Evolutionary conservation across 1,140 invertebrate species (phyloP).

Genomic region (Andricus grossulariae): DNA sequence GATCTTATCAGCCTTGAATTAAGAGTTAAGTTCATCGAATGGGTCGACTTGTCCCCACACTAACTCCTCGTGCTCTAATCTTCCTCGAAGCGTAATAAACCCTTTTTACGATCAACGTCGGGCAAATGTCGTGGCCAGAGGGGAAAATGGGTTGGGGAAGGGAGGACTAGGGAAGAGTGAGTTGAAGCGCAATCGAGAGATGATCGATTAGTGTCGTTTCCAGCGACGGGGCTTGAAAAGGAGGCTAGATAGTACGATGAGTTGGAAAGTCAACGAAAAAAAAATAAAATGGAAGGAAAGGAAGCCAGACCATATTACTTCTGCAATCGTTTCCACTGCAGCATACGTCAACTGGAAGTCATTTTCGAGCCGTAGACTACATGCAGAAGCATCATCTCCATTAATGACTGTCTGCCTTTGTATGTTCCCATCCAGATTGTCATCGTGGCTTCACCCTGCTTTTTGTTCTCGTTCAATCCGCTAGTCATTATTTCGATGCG

Average conservation of each 20-base stretch:
- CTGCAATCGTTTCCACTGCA: conserved; percentile 50
- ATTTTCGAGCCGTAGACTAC: conserved; percentile 56
- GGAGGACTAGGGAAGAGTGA: neutral
- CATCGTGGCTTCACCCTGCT: neutral
- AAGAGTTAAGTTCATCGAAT: neutral
- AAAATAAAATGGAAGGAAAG: conserved; percentile 12
- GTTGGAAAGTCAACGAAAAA: neutral
- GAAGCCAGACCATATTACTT: conserved; percentile 41
- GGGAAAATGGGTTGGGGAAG: neutral
- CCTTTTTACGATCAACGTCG: conserved; percentile 10
- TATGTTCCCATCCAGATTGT: neutral
- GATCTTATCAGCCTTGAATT: too few relatives aligned
- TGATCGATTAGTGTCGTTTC: conserved; percentile 58
- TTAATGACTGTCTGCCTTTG: conserved; percentile 57
- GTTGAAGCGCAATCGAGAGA: conserved; percentile 37
- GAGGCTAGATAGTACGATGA: conserved; percentile 37
- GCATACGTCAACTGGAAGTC: conserved; percentile 48
- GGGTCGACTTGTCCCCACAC: neutral
- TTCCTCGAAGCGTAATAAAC: neutral
- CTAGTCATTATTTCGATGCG: too few relatives aligned
- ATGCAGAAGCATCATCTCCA: conserved; percentile 55
- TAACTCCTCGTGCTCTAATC: neutral
- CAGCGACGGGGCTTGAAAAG: conserved; percentile 26
- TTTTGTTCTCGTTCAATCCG: conserved; percentile 20
- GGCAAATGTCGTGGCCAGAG: neutral